Base-by-base conservation (phyloP, 2,113 vertebrate genomes). In the Hipposideros armiger region DNA sequence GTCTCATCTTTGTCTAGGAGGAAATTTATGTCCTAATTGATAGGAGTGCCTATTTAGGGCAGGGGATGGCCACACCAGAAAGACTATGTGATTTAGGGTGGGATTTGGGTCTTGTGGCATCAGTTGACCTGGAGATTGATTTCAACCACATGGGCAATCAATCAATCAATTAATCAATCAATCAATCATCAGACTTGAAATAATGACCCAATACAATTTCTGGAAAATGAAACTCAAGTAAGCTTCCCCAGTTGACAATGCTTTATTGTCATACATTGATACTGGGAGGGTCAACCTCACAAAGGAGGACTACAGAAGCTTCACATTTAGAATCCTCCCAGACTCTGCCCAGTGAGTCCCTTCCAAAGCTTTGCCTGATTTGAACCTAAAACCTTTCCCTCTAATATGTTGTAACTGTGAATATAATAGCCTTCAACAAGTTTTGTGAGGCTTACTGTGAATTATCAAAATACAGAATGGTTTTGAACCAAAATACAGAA, bases 151-250 rank as follows among this genome's bases (percentile, higher is more conserved):
- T 67, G 5, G 30, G 3, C 10, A 73, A 26, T n/a, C 13, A 81
- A 91, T 60, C 13, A 81, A 91, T 60, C 42, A 73, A 26, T n/a
- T 9, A 81, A 91, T 60, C 13, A 81, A 91, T 60, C 42, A 56
- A 26, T 42, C 7, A 28, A 36, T 36, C 36, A 36, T 36, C 36
- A 36, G 36, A 36, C 36, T 36, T 73, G 19, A 42, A 85, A 36
- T 13, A 67, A 81, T 28, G 2, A 62, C 7, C 4, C 1, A 81
- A 28, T 22, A 69, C 76, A 80, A 54, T 20, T 30, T 93, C 19
- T 60, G 19, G 15, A 66, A 9, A 40, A 4, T 40, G 26, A 60
- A 74, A 9, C 13, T 50, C 20, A 85, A 13, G 7, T 66, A 54
- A 81, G 19, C 15, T 93, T 74, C 50, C 26, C 2, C 32, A 10